Conservation (phyloP, 2,797 vertebrate genomes). For the Merluccius polli region DNA sequence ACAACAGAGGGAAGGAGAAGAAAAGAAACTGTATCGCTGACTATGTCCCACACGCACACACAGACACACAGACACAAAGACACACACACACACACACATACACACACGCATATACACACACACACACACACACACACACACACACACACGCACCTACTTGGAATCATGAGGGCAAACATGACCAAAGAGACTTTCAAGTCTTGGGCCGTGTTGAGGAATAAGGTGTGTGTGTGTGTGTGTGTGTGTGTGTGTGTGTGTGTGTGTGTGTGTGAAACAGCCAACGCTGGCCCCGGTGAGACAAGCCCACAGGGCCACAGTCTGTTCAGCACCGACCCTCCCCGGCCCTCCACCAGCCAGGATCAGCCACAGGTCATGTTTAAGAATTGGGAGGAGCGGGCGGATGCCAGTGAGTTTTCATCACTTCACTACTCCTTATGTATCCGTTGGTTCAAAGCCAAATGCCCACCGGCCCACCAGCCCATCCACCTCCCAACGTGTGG, state of each 20-base stretch:
- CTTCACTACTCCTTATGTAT: slow-evolving; percentile 58
- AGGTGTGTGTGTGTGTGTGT: slow-evolving; percentile 36
- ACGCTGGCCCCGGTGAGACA: slow-evolving; percentile 50
- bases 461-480: background rate
- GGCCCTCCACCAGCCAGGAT: slow-evolving; percentile 63
- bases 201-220: slow-evolving; percentile 39
- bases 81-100: slow-evolving; percentile 3
- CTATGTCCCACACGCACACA: slow-evolving; percentile 4
- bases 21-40: slow-evolving; percentile 49
- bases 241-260: slow-evolving; percentile 37
- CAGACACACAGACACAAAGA: background rate
- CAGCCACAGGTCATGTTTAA: slow-evolving; percentile 79
- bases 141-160: slow-evolving; percentile 50
- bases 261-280: slow-evolving; percentile 44
- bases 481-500: background rate
- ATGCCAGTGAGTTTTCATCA: slow-evolving; percentile 55
- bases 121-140: slow-evolving; percentile 25
- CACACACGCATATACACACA: slow-evolving; percentile 4
- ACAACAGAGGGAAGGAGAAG: slow-evolving; percentile 59
- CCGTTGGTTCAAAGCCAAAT: slow-evolving; percentile 26
- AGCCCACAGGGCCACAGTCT: slow-evolving; percentile 56
- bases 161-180: slow-evolving; percentile 62
- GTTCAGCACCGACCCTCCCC: slow-evolving; percentile 15
- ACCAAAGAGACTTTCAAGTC: slow-evolving; percentile 54
- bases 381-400: slow-evolving; percentile 71